Conservation (phyloP, 2,888 invertebrate genomes). For the Parochlus steinenii region DNA sequence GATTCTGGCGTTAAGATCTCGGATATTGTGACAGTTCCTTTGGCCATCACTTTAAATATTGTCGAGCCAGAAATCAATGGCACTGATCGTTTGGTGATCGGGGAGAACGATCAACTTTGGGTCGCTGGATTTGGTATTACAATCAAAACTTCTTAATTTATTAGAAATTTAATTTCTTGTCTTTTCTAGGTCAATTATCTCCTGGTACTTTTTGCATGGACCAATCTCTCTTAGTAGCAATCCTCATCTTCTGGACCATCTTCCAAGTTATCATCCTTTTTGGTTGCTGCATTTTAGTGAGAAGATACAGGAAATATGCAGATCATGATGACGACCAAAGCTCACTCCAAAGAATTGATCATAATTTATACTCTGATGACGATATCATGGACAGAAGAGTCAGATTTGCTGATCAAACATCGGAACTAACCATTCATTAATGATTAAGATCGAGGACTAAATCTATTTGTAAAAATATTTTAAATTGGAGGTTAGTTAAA, state of each 20-base stretch:
- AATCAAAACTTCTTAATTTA: not conserved
- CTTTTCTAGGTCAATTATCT: slow-evolving; percentile 12
- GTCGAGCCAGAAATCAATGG: slow-evolving; percentile 34
- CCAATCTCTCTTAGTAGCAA: slow-evolving; percentile 44
- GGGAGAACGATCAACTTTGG: slow-evolving; percentile 37
- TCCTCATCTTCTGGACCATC: slow-evolving; percentile 41
- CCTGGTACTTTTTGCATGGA: slow-evolving; percentile 40
- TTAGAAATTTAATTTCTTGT: slow-evolving; percentile 11
- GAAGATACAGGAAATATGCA: slow-evolving; percentile 35
- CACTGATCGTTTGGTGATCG: slow-evolving; percentile 47
- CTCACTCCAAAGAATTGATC: slow-evolving; percentile 32
- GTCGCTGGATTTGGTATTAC: slow-evolving; percentile 38
- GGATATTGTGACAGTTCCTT: slow-evolving; percentile 30
- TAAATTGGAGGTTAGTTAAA: too few species aligned
- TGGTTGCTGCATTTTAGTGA: slow-evolving; percentile 35
- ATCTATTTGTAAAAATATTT: too few species aligned
- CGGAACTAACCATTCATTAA: slow-evolving; percentile 6
- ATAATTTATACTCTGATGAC: slow-evolving; percentile 30
- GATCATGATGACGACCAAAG: slow-evolving; percentile 31
- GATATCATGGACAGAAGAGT: slow-evolving; percentile 49
- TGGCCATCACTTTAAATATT: slow-evolving; percentile 41
- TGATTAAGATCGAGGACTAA: slow-evolving; percentile 9
- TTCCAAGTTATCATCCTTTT: slow-evolving; percentile 38
- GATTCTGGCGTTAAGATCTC: too few species aligned
- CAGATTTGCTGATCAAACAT: slow-evolving; percentile 46